Base-by-base conservation (phyloP, 37 sponge, comb jelly and placozoan species). In the Agelas oroides region DNA sequence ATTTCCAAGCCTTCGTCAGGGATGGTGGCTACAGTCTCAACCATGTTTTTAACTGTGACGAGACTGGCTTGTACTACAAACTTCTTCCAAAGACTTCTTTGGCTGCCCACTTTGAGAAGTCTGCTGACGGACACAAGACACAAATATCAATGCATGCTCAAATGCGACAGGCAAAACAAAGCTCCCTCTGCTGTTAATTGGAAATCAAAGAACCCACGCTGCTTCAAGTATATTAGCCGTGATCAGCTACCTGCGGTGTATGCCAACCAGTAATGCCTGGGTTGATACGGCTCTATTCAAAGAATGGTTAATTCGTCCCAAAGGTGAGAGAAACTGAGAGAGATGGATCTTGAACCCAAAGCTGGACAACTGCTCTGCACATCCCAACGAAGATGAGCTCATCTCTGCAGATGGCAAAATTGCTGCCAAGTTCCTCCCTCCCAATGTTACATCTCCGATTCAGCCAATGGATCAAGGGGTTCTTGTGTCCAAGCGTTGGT, bases 401-500 rank as follows among this genome's bases (percentile, higher is more conserved):
- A 46, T 56, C 73, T 59, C 79, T 56, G 74, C 65, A 36, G 85
- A 89, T 75, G 87, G 87, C 0, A 53, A 27, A 20, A 81, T 89
- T 53, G 33, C 69, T 32, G 80, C 89, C 18, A 86, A 84, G 38
- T 92, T 84, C 55, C 70, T 92, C 30, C 94, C 90, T 28, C 90
- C 90, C 35, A 93, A 90, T 81, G 86, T 91, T 19, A 93, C 94
- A 0, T 63, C 86, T 23, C 62, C 86, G 32, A 86, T 93, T 17
- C 94, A 93, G 60, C 94, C 94, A 75, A 92, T 89, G 93, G 94
- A 93, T 66, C 94, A 93, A 67, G 90, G 87, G 53, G 90, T 93
- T 2, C 30, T 93, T 27, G 59, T 65, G 46, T 28, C 75, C 36
- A 90, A 93, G 77, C 34, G 32, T 27, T 24, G 79, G 64, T 93